phyloP scores from a whole-genome alignment of 2,888 invertebrate genomes.

The Salticus scenicus region DNA sequence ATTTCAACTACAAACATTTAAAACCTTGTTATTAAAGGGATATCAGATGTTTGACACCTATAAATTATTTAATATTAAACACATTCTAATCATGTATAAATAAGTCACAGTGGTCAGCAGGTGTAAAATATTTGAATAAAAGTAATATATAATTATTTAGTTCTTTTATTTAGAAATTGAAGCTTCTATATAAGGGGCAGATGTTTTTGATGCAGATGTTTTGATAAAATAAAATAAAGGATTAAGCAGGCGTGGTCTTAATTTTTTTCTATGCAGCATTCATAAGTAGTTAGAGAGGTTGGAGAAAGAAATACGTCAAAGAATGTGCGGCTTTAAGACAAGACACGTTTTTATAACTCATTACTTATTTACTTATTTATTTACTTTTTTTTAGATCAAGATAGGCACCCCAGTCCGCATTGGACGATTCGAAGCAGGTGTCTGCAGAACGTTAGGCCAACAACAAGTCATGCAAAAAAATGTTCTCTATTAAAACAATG shows the following conservation, averaged over 20 bases:
- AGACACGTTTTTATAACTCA: background rate
- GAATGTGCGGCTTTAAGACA: constrained; percentile 19
- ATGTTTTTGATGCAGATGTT: background rate
- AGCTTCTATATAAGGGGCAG: too few relatives aligned
- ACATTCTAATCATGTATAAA: too few relatives aligned
- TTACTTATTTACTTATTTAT: background rate
- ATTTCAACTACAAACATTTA: too few relatives aligned
- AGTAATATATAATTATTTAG: too few relatives aligned
- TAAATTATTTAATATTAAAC: too few relatives aligned
- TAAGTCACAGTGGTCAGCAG: too few relatives aligned
- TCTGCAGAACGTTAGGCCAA: constrained; percentile 13
- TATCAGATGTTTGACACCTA: too few relatives aligned
- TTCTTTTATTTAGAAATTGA: too few relatives aligned
- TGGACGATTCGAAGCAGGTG: constrained; percentile 24
- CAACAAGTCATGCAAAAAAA: constrained; percentile 20
- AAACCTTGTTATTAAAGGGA: too few relatives aligned
- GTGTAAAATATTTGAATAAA: too few relatives aligned
- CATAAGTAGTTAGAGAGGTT: background rate
- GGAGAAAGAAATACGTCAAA: background rate
- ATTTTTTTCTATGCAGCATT: constrained; percentile 17
- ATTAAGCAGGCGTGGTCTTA: constrained; percentile 4
- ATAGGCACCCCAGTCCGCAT: constrained; percentile 27
- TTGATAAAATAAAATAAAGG: background rate
- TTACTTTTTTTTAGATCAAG: background rate
- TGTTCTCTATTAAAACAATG: constrained; percentile 55